Base-by-base conservation (phyloP, 2,113 vertebrate species). In the Microcebus tavaratra region DNA sequence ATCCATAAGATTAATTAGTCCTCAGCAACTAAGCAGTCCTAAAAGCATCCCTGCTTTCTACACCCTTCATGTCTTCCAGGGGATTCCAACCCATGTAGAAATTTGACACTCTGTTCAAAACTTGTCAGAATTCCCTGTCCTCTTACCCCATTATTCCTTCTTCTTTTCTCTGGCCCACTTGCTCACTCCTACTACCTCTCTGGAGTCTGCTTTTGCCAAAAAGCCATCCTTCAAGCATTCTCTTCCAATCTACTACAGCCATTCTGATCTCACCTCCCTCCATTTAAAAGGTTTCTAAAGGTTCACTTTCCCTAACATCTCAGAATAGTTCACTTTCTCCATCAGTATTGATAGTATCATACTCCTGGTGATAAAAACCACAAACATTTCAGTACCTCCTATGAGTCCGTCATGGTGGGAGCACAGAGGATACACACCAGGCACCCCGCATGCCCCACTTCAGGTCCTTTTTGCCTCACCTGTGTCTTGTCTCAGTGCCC, bases 1-100 rank as follows among this genome's bases (percentile, higher is more conserved):
- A n/a, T 45, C 48, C 70, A 36, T 59, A 55, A 88, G 65, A 97
- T 90, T 85, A 88, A 85, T 85, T 55, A 89, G 55, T 75, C 75
- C n/a, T 78, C 8, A 80, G 67, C 70, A 95, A 95, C 87, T 36
- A 57, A 68, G 31, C 42, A 80, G 14, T 68, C 48, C 95, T 90
- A n/a, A 36, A 86, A 91, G 72, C 36, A 34, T n/a, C 34, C 57
- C 34, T 80, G 5, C 14, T 65, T 29, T 61, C 63, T 59, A n/a
- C 2, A 42, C 25, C 68, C 10, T 39, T 80, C 6, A 63, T 12
- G 21, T 73, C 48, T 92, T 78, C 55, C 34, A 39, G 53, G 2
- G 5, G 1, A 72, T 42, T 34, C 45, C 11, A 42, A 57, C 15
- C 20, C 31, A 65, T 27, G 27, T 29, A 53, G 31, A 63, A 29